A percentile compares a stretch with the other conserved stretches of the same genome.
Evolutionary conservation across 2,113 vertebrate genomes (phyloP).

Genomic region (Nestor notabilis): DNA sequence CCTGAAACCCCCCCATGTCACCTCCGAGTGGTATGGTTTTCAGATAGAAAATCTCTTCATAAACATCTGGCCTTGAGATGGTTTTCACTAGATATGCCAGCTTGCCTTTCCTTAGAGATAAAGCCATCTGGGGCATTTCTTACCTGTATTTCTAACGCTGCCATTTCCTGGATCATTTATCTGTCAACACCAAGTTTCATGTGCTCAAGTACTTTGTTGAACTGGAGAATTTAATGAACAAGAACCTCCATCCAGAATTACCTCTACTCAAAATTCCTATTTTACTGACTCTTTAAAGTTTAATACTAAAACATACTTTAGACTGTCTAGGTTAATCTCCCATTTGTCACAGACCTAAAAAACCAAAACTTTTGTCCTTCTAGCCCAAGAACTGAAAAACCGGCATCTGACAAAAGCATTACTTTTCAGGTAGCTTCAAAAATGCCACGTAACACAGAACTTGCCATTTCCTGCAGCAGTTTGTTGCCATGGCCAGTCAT

Average conservation of each 20-base stretch:
- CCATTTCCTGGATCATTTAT: neutral
- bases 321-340: neutral
- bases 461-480: neutral
- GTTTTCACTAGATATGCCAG: neutral
- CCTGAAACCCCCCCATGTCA: neutral
- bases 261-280: neutral
- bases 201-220: neutral
- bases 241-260: neutral
- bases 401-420: neutral
- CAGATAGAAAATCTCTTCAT: neutral
- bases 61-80: neutral
- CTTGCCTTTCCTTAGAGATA: neutral
- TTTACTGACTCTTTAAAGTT: neutral
- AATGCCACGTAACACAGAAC: neutral
- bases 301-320: neutral
- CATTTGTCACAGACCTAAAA: neutral
- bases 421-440: neutral
- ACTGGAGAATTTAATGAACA: neutral
- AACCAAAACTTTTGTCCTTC: neutral
- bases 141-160: neutral
- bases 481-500: neutral
- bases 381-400: neutral
- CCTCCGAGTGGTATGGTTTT: rapidly evolving
- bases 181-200: neutral
- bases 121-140: neutral